These are phyloP conservation scores for Nasonia giraulti DNA, from an alignment of 1,140 invertebrate species.

Conservation along the genomic window DNA sequence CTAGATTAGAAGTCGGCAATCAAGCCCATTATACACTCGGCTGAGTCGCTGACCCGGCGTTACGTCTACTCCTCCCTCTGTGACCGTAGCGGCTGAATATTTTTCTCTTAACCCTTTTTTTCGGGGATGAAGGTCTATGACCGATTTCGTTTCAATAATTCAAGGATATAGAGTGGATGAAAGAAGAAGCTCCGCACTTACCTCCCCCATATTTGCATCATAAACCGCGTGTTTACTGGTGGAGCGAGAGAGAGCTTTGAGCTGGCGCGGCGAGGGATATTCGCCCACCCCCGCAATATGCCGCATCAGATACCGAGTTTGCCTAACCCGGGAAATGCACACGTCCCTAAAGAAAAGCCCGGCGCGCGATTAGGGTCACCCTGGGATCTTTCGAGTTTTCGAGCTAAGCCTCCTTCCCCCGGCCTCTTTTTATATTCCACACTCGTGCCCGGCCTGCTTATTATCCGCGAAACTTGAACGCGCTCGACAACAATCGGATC, in stretches of 20 bases:
- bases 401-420: neutral
- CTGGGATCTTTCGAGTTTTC: neutral
- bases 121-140: neutral
- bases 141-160: neutral
- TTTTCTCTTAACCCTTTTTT: neutral
- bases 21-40: slow-evolving; percentile 74
- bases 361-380: slow-evolving; percentile 24
- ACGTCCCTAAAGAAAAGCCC: slow-evolving; percentile 4
- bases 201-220: neutral
- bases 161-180: neutral
- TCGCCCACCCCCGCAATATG: neutral
- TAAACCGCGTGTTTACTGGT: neutral
- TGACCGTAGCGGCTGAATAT: neutral
- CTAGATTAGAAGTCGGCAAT: slow-evolving; percentile 73
- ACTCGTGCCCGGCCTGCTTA: neutral
- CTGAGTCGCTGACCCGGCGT: slow-evolving; percentile 60
- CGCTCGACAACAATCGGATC: neutral
- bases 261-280: neutral
- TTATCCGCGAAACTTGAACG: neutral
- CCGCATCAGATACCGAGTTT: neutral
- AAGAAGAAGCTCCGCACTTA: neutral
- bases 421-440: slow-evolving; percentile 23
- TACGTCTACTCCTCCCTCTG: neutral
- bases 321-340: neutral
- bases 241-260: neutral